phyloP scores from a whole-genome alignment of 2,113 vertebrate genomes.

The Ceyx cyanopectus region DNA sequence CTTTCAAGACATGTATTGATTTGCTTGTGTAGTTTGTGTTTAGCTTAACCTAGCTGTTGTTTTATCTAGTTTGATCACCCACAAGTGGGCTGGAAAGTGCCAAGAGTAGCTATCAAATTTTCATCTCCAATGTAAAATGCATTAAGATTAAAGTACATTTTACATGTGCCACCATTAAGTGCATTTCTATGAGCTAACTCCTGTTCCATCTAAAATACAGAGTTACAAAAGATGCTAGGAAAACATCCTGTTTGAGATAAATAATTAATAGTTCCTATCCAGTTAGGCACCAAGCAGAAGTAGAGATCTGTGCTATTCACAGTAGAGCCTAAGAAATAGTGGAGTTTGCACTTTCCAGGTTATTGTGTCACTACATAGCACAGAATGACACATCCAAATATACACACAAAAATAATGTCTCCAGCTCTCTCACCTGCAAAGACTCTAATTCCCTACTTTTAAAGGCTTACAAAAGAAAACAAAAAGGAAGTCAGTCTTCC shows the following conservation, averaged over 20 bases:
- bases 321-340: neutral
- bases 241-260: neutral
- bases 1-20: neutral
- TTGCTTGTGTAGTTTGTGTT: neutral
- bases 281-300: neutral
- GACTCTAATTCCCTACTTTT: neutral
- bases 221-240: neutral
- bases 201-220: neutral
- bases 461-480: neutral
- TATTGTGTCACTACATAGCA: neutral
- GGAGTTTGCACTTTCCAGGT: neutral
- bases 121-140: constrained; percentile 15
- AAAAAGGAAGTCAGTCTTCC: neutral
- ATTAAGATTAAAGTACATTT: constrained; percentile 52
- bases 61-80: neutral
- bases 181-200: neutral
- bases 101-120: neutral
- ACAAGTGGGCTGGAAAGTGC: constrained; percentile 19
- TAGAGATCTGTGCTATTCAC: neutral
- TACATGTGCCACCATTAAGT: constrained; percentile 2
- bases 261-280: neutral
- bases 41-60: neutral
- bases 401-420: neutral
- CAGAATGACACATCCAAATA: neutral
- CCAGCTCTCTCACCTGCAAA: neutral